Conservation (phyloP, 2,797 vertebrate species). For the Bradypodion pumilum region DNA sequence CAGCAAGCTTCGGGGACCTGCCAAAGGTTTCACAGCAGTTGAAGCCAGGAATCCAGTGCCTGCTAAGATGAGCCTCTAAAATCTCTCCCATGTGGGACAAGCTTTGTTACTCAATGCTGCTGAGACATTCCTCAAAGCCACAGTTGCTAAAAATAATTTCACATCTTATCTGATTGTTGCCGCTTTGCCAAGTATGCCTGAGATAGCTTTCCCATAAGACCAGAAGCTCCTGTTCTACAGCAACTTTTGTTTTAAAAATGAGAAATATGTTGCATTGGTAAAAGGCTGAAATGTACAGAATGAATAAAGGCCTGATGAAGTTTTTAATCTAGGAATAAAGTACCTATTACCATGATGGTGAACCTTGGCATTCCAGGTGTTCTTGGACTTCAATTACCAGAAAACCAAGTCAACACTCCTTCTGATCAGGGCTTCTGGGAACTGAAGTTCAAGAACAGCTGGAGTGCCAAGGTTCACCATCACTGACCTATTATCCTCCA, state of each 20-base stretch:
- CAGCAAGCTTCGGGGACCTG: not conserved
- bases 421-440: too few species aligned
- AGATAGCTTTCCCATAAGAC: not conserved
- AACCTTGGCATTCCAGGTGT: too few species aligned
- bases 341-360: not conserved
- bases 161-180: not conserved
- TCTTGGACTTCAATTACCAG: too few species aligned
- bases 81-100: conserved; percentile 10
- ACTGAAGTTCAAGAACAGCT: too few species aligned
- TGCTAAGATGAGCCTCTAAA: conserved; percentile 8
- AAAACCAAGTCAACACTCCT: too few species aligned
- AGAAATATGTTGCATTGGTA: not conserved
- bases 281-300: not conserved
- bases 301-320: conserved; percentile 19
- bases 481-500: too few species aligned
- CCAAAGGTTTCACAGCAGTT: conserved; percentile 20
- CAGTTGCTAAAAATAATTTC: conserved; percentile 22
- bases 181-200: not conserved
- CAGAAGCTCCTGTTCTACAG: not conserved
- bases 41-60: conserved; percentile 10
- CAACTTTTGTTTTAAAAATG: conserved; percentile 2
- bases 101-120: conserved; percentile 6
- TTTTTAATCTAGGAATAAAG: not conserved
- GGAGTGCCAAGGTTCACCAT: too few species aligned
- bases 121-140: not conserved